Evolutionary conservation across 2,888 invertebrate genomes (phyloP), one percentile per base, ranked within the genome.

Genomic region (Drosophila tripunctata): DNA sequence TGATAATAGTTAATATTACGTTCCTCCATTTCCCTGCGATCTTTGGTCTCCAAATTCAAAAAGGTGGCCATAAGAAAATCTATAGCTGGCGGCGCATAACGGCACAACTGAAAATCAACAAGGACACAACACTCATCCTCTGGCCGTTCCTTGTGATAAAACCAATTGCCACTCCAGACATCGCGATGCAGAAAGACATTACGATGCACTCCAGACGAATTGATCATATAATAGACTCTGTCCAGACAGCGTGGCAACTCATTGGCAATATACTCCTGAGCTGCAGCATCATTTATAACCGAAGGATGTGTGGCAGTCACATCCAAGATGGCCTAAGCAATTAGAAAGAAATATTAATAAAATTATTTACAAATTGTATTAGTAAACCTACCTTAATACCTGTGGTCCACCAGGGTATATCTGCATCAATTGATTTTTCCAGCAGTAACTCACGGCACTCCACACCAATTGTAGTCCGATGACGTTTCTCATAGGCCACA

Each of bases 151-250:
- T 72, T 67, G 36, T 82, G 79, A 45, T 89, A 88, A 65, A 91
- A 88, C 7, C 91, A 82, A 77, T 91, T 91, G 8, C 90, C 91
- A n/a, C 83, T 79, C 91, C 91, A 91, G 31, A 88, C 78, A 74
- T 91, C 91, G 2, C 90, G 88, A 76, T 91, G 91, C n/a, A 92
- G 91, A 1, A 93, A 78, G 0, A 92, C 93, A 67, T 93, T 93
- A 4, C 90, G 78, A 88, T 92, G 90, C 43, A 78, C 79, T 41
- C 84, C 30, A 3, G 92, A 90, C 10, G 91, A 65, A 43, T 87
- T 85, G 0, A 80, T 78, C 87, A 90, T 90, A n/a, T 73, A 81
- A 24, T 86, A 90, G 0, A 89, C 64, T 0, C 60, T 63, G 12
- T 87, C 80, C 21, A 90, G 51, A 15, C 45, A 70, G 24, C 73